phyloP scores from a whole-genome alignment of 2,113 vertebrate genomes.

The Cathartes aura region DNA sequence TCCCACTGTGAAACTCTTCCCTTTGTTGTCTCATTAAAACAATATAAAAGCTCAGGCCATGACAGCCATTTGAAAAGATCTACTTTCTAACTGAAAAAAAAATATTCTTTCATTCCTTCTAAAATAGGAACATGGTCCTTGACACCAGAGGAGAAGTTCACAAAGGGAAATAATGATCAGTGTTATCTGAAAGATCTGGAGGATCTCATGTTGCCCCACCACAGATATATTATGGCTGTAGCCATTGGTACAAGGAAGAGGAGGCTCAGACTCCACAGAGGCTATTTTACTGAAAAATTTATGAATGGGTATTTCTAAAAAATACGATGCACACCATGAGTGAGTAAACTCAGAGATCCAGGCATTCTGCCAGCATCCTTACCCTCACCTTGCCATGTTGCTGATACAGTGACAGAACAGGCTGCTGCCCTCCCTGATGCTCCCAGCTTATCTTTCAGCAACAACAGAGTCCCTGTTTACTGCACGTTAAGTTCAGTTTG shows the following conservation, averaged over 20 bases:
- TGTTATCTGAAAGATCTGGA: not conserved
- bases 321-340: fast-evolving
- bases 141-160: not conserved
- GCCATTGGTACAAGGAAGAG: not conserved
- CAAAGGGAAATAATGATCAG: not conserved
- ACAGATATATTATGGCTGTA: not conserved
- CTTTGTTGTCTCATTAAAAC: not conserved
- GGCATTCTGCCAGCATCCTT: not conserved
- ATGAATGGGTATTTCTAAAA: not conserved
- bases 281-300: not conserved
- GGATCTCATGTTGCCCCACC: not conserved
- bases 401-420: not conserved
- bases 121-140: not conserved
- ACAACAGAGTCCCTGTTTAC: not conserved
- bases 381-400: not conserved
- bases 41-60: not conserved
- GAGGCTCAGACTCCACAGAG: not conserved
- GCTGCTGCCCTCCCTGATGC: not conserved
- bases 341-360: not conserved
- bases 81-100: not conserved
- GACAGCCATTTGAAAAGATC: not conserved
- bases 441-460: not conserved
- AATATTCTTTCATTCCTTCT: not conserved
- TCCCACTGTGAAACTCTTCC: not conserved
- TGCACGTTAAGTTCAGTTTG: not conserved